phyloP scores from a whole-genome alignment of 2,797 vertebrate genomes.

The Florisuga fusca region DNA sequence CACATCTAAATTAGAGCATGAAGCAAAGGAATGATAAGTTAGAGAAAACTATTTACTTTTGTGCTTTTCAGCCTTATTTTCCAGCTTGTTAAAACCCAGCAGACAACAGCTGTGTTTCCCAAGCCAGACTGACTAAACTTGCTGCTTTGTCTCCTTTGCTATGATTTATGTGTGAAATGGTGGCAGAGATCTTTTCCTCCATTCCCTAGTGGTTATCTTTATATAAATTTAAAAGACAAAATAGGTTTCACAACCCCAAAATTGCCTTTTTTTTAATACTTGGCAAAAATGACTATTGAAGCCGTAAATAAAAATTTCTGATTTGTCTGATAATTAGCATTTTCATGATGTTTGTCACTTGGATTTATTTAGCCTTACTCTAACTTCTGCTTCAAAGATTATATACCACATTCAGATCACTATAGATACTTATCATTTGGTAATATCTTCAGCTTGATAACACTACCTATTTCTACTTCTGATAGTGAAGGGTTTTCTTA shows the following conservation, averaged over 20 bases:
- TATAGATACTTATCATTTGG: background rate
- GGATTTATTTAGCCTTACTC: background rate
- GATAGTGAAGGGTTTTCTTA: background rate
- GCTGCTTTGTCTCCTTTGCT: background rate
- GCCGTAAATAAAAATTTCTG: accelerated
- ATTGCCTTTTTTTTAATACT: background rate
- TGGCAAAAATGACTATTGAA: background rate
- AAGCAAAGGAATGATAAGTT: background rate
- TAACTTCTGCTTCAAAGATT: background rate
- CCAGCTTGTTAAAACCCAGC: background rate
- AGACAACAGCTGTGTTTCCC: background rate
- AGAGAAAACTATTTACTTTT: background rate
- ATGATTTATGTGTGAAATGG: background rate
- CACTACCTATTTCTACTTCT: background rate
- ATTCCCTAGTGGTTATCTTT: background rate
- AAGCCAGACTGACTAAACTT: background rate
- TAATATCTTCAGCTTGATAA: background rate
- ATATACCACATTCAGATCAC: accelerated
- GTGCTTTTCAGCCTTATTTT: background rate
- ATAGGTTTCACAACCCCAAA: background rate
- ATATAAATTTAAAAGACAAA: background rate
- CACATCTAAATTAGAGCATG: background rate
- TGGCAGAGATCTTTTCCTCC: background rate
- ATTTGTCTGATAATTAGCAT: background rate
- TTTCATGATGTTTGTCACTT: background rate